Evolutionary conservation across 2,888 invertebrate species (phyloP), one percentile per base, ranked within the genome.

Genomic region (Leptogaster cylindrica): DNA sequence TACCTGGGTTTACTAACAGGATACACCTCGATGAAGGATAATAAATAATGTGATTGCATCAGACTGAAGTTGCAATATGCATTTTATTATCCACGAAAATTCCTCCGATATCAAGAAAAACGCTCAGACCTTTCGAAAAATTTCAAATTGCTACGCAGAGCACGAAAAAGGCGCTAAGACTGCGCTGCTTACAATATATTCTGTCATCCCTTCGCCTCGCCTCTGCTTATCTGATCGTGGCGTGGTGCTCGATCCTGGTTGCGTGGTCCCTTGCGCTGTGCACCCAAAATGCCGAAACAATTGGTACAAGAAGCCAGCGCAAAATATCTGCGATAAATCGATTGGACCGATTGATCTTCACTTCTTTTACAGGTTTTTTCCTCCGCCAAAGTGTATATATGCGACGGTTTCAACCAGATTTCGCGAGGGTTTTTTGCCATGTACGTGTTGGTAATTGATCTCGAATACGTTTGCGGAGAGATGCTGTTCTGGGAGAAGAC

Each of bases 311-410:
- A 55, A 61, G 52, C 61, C 65, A 33, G 31, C 28, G 46, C 65
- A 41, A 25, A 61, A 58, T 25, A 48, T 52, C 67, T 44, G 41
- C 70, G 51, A 69, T 55, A 55, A 55, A 55, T 55, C 31, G 52
- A 68, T 67, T 68, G 64, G 63, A 58, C 67, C 68, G 71, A 72
- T 71, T 70, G 71, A 69, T 72, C 72, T 69, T 65, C 67, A 70
- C 71, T 72, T 70, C n/a, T 71, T 71, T 69, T 72, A 69, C 72
- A 72, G 71, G 70, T 71, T 71, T 71, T 69, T 70, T 71, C 64
- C 70, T n/a, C n/a, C n/a, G n/a, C n/a, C n/a, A n/a, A n/a, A n/a
- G n/a, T n/a, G n/a, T n/a, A n/a, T n/a, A n/a, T n/a, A n/a, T n/a
- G n/a, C n/a, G n/a, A n/a, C n/a, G n/a, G n/a, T n/a, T n/a, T n/a